phyloP scores from a whole-genome alignment of 2,797 vertebrate genomes.

The Parauchenoglanis punctatus region DNA sequence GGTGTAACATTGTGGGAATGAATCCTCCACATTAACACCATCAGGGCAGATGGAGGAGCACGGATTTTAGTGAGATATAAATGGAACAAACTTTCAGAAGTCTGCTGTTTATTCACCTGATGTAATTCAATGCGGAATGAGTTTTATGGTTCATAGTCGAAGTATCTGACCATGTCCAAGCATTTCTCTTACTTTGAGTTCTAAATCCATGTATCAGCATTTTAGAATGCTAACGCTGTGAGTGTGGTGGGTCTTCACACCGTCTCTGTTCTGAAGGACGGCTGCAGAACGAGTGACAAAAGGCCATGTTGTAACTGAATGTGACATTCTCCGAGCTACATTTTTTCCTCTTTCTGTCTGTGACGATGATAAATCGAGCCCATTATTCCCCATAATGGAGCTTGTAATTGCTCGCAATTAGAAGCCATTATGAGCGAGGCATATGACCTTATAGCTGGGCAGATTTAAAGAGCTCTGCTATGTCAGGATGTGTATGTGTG shows the following conservation, averaged over 20 bases:
- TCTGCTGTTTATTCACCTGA: not conserved
- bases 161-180: not conserved
- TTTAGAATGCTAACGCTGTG: not conserved
- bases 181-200: not conserved
- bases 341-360: slow-evolving; percentile 41
- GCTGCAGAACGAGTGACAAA: not conserved
- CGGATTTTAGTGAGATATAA: not conserved
- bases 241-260: not conserved
- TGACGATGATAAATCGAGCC: slow-evolving; percentile 54
- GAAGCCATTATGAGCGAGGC: slow-evolving; percentile 48
- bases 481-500: not conserved
- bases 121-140: not conserved
- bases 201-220: not conserved
- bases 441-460: slow-evolving; percentile 49
- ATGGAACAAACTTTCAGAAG: not conserved
- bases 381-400: slow-evolving; percentile 59
- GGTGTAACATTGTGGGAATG: not conserved
- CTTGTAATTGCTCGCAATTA: slow-evolving; percentile 60
- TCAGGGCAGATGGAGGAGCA: not conserved
- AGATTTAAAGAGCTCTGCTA: slow-evolving; percentile 13
- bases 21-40: not conserved
- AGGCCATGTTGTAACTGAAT: not conserved
- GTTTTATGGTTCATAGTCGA: not conserved
- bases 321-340: slow-evolving; percentile 30
- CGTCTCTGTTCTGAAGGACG: not conserved